A percentile compares a stretch with the other conserved stretches of the same genome.
phyloP scores from a whole-genome alignment of 23 tunicate species.

The Aplidium turbinatum region DNA sequence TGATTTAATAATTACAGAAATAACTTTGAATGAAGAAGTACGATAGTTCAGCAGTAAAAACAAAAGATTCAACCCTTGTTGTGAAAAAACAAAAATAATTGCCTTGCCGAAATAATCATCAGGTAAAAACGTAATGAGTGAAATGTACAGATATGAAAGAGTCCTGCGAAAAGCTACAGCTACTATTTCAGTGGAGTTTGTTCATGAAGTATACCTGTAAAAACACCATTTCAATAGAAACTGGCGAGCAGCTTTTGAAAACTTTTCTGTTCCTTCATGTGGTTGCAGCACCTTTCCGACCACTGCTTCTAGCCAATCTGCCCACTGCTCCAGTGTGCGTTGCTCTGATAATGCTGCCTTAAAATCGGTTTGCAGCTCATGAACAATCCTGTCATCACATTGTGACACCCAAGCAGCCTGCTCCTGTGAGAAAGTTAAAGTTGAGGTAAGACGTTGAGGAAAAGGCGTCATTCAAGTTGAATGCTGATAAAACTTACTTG shows the following conservation, averaged over 20 bases:
- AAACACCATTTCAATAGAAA: constrained; percentile 98
- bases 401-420: constrained; percentile 98
- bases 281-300: constrained; percentile 68
- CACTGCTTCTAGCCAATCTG: constrained; percentile 86
- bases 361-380: constrained; percentile 73
- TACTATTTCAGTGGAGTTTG: no score
- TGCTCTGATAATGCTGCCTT: constrained; percentile 76
- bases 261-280: constrained; percentile 49
- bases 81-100: no score
- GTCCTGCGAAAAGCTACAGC: no score
- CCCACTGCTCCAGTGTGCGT: constrained; percentile 93
- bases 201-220: no score
- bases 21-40: no score
- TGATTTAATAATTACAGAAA: no score
- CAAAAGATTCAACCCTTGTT: no score
- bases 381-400: constrained; percentile 68
- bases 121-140: no score
- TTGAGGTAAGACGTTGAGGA: neutral
- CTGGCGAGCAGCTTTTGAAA: constrained; percentile 81
- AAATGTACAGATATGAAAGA: no score
- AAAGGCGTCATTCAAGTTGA: neutral
- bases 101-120: no score
- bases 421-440: constrained; percentile 46
- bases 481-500: constrained; percentile 57
- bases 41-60: no score